phyloP scores from a whole-genome alignment of 1,140 invertebrate genomes.

The Thaumatotibia leucotreta region DNA sequence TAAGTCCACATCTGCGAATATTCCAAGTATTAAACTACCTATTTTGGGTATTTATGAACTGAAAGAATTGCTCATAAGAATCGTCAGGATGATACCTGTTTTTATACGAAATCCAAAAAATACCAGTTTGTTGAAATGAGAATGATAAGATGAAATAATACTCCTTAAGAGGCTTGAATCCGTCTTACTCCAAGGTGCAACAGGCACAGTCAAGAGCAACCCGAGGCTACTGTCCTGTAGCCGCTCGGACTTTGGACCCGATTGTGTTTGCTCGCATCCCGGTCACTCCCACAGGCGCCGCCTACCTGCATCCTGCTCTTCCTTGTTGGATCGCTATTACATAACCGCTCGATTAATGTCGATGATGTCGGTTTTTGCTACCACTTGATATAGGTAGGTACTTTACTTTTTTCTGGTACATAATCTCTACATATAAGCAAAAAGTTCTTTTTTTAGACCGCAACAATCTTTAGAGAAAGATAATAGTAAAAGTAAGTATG shows the following conservation, averaged over 20 bases:
- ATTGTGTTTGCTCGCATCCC: slow-evolving; percentile 55
- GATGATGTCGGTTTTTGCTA: slow-evolving; percentile 54
- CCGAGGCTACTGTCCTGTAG: slow-evolving; percentile 57
- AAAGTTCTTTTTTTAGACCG: background rate
- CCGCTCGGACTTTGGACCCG: slow-evolving; percentile 62
- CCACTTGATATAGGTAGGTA: slow-evolving; percentile 30
- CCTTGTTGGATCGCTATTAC: slow-evolving; percentile 39
- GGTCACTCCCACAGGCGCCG: slow-evolving; percentile 39
- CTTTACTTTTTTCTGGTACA: slow-evolving; percentile 9
- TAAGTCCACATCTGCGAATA: too few species aligned
- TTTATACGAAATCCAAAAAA: too few species aligned
- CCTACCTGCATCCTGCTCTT: slow-evolving; percentile 30
- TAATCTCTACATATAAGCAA: background rate
- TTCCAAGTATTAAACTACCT: too few species aligned
- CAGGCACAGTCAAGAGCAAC: slow-evolving; percentile 21
- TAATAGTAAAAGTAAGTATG: too few species aligned
- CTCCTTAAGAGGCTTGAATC: background rate
- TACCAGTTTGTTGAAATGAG: too few species aligned
- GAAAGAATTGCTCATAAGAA: too few species aligned
- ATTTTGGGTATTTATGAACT: too few species aligned
- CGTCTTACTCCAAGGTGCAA: background rate
- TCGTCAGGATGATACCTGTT: too few species aligned
- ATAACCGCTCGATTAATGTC: slow-evolving; percentile 51
- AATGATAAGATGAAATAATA: too few species aligned
- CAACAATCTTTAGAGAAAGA: too few species aligned